phyloP scores from a whole-genome alignment of 1,140 invertebrate species.

The Saccostrea glomerata region DNA sequence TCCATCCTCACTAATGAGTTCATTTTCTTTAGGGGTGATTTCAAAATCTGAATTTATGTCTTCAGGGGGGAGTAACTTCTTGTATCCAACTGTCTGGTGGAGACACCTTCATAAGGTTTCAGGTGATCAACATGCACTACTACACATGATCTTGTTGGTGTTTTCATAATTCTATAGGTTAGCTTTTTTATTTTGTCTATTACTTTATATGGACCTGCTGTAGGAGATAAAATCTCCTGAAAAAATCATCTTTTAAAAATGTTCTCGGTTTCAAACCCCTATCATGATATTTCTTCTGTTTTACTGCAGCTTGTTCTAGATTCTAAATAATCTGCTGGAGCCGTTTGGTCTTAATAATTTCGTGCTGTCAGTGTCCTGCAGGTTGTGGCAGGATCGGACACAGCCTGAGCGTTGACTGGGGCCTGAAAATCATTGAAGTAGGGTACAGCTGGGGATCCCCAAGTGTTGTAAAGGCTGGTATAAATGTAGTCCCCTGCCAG shows the following conservation, averaged over 20 bases:
- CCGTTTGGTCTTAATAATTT: too few relatives aligned
- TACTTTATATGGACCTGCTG: conserved; percentile 47
- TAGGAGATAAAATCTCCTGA: too few relatives aligned
- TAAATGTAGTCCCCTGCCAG: too few relatives aligned
- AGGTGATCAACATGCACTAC: conserved; percentile 53
- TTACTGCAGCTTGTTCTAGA: conserved; percentile 8
- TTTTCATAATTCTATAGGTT: conserved; percentile 33
- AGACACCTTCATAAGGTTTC: conserved; percentile 28
- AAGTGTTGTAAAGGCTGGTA: too few relatives aligned
- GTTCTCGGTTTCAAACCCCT: too few relatives aligned
- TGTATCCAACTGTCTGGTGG: background rate
- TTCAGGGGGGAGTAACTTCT: background rate
- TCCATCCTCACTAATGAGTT: background rate
- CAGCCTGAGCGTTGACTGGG: too few relatives aligned
- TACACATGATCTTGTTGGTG: background rate
- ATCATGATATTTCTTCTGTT: background rate
- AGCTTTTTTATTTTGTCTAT: conserved; percentile 17
- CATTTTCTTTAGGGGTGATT: background rate
- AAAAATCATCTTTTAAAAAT: too few relatives aligned
- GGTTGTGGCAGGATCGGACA: too few relatives aligned
- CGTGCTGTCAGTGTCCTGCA: too few relatives aligned
- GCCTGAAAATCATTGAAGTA: too few relatives aligned
- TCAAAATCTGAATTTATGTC: background rate
- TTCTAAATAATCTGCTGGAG: background rate
- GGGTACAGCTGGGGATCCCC: too few relatives aligned